A percentile compares a stretch with the other conserved stretches of the same genome.
These are phyloP conservation scores for Ploceus nigricollis DNA, from an alignment of 2,113 vertebrate genomes.

Conservation along the genomic window DNA sequence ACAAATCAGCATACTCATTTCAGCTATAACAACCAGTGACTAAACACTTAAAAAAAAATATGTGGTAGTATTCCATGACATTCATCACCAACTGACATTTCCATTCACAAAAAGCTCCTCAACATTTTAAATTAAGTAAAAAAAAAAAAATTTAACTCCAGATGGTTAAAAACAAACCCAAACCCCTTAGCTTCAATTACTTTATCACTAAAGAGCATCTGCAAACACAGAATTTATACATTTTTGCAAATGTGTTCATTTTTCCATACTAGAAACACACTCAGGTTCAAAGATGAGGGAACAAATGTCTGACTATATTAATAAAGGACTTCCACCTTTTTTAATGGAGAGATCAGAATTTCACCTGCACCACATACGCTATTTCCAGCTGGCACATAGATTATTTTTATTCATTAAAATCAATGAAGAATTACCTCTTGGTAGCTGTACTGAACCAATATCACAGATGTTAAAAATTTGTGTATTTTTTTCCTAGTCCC, in stretches of 20 bases:
- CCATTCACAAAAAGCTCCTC: background rate
- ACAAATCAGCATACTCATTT: background rate
- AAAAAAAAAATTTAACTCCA: background rate
- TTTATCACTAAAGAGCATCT: background rate
- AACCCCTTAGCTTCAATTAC: background rate
- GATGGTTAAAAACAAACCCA: background rate
- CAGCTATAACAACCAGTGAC: background rate
- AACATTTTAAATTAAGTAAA: background rate
- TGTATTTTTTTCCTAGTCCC: background rate
- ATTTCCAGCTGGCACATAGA: background rate
- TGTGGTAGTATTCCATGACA: background rate
- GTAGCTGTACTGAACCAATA: background rate
- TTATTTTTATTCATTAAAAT: background rate
- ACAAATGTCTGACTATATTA: background rate
- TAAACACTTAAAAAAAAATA: background rate
- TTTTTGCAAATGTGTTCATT: background rate
- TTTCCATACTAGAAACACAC: background rate
- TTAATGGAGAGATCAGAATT: background rate
- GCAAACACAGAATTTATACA: background rate
- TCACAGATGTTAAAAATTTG: background rate
- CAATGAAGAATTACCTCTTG: background rate
- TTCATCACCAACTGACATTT: background rate
- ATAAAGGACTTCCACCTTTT: background rate
- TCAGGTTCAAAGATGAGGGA: background rate
- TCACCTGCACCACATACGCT: fast-evolving